phyloP scores from a whole-genome alignment of 2,797 vertebrate genomes.

The Clamator glandarius region DNA sequence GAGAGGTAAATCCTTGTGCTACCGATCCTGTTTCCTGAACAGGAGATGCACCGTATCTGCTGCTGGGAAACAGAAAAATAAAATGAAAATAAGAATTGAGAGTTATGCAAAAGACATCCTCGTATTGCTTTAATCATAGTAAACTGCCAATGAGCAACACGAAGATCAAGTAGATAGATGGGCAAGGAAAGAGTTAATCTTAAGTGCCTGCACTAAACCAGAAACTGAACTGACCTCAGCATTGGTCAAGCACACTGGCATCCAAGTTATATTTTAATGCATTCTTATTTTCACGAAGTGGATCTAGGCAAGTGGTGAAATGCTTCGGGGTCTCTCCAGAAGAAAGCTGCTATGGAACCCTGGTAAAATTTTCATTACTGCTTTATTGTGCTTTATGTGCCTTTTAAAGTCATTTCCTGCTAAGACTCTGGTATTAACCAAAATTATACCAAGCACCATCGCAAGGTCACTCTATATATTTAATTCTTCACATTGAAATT shows the following conservation, averaged over 20 bases:
- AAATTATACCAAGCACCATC: not conserved
- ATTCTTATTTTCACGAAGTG: not conserved
- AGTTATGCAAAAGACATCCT: not conserved
- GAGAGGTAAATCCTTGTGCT: not conserved
- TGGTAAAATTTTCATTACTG: not conserved
- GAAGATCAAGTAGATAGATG: not conserved
- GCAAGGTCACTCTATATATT: not conserved
- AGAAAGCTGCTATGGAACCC: not conserved
- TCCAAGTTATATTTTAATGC: not conserved
- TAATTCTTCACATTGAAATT: not conserved
- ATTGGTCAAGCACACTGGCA: not conserved
- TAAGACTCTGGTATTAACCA: not conserved
- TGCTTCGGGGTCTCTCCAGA: not conserved
- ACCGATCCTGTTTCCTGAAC: not conserved
- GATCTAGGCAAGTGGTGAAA: not conserved
- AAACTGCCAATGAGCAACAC: not conserved
- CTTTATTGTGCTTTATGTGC: not conserved
- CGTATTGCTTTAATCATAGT: not conserved
- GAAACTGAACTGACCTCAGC: not conserved
- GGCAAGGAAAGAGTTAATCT: not conserved
- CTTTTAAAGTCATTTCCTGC: not conserved
- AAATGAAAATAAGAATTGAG: not conserved
- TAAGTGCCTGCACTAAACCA: not conserved
- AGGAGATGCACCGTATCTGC: not conserved
- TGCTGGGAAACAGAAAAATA: not conserved